Base-by-base conservation (phyloP, 2,113 vertebrate species). In the Polyodon spathula region DNA sequence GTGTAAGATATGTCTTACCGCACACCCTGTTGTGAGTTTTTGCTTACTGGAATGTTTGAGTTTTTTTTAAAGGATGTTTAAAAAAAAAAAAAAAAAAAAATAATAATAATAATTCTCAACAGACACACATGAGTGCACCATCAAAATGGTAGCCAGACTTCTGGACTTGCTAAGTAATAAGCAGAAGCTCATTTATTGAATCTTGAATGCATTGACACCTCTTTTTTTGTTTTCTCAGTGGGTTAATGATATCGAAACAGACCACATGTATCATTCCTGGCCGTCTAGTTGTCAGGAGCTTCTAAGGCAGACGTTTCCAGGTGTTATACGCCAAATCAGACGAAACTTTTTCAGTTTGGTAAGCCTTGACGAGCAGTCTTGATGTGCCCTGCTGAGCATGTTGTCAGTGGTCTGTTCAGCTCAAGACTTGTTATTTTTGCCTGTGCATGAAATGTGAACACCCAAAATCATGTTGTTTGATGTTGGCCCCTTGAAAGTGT, bases 261-360 rank as follows among this genome's bases (percentile, higher is more conserved):
- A 97, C 76, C 65, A 67, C 4, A 78, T 81, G 51, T 99, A 97
- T 65, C 73, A 71, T 16, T 78, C 73, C 9, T 99, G 96, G 96
- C 86, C 95, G 63, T 54, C 84, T 42, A 90, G 88, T 68, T 81
- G 87, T 55, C 89, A 93, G 65, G 93, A 96, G 48, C 87, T 98
- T 48, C 81, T 97, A 52, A 86, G 89, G 63, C 88, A 91, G 12
- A 63, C 88, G 0, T 92, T 91, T 75, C 86, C 92, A 3, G 92
- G 88, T 68, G 89, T 84, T 71, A 88, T 97, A 70, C 89, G 89
- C 39, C 87, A 90, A 69, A 85, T 99, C 63, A 80, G 91, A 57
- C 89, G 90, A 4, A 97, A 98, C 82, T 86, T 99, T 72, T 95
- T 92, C 71, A 96, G 91, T 76, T 69, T 99, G 91, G 95, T 97